Base-by-base conservation (phyloP, 2,797 vertebrate genomes). In the Melopsittacus undulatus region DNA sequence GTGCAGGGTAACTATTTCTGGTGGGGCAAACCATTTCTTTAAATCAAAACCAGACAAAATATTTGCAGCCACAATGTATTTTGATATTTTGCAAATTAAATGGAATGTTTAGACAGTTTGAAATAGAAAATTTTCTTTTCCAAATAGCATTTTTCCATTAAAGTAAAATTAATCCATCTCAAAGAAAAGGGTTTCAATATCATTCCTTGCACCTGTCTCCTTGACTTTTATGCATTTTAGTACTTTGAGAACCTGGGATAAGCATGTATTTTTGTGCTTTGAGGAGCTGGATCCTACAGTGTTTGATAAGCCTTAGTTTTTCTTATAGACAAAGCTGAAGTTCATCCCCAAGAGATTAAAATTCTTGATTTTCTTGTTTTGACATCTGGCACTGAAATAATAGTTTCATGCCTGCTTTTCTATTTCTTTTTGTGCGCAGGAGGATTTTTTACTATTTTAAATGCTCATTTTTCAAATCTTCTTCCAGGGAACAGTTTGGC, bases 361-460 rank as follows among this genome's bases (percentile, higher is more conserved):
- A 92, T 84, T 91, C 94, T 95, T 89, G 69, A 85, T 95, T 87
- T 94, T 96, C 84, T 86, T 43, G 1, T 83, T 93, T 91, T 78
- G 73, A 73, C 36, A 73, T 89, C 75, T 91, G 88, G 68, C 0
- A 0, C 61, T 74, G 78, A 95, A 97, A 92, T 80, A 87, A 66
- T 79, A 76, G 62, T 85, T 93, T 94, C 59, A 32, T 87, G 77
- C 63, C 46, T 94, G 46, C 46, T 84, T 95, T 91, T 87, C 69
- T 91, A 27, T 90, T 92, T 84, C 46, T 89, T 90, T 88, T 62
- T 89, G 54, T 79, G 57, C 46, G 61, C 1, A 1, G 46, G 40
- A 92, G 62, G 69, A 73, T 79, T 92, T 49, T 23, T 75, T 52
- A 23, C 36, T 70, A 48, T 63, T 70, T 83, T 4, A 2, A 85